phyloP scores from a whole-genome alignment of 2,888 invertebrate genomes.

The Cyrtodaria siliqua region DNA sequence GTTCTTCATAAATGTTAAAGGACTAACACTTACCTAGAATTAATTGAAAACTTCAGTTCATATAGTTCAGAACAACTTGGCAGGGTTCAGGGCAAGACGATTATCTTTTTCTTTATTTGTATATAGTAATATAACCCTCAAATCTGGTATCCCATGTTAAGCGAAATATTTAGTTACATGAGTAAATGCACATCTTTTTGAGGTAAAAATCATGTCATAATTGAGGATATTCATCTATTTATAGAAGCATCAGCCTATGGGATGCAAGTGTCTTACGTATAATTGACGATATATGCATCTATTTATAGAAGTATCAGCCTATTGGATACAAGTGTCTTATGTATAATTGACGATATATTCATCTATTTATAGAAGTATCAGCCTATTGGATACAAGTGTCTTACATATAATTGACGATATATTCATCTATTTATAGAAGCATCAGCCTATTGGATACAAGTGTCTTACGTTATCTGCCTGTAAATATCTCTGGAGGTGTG shows the following conservation, averaged over 20 bases:
- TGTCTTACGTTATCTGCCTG: constrained; percentile 97
- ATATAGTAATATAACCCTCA: no score
- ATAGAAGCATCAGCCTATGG: constrained; percentile 88
- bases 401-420: constrained; percentile 88
- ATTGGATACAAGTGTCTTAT: constrained; percentile 98
- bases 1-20: no score
- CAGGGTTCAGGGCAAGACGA: no score
- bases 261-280: constrained; percentile 95
- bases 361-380: constrained; percentile 82
- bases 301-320: constrained; percentile 83
- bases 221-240: constrained; percentile 18
- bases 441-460: constrained; percentile 93
- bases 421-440: constrained; percentile 77
- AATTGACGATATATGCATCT: constrained; percentile 3
- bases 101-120: no score
- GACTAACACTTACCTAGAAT: no score
- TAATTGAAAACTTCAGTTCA: no score
- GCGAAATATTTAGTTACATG: no score
- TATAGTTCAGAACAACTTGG: no score
- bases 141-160: no score
- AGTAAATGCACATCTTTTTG: no score
- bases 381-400: constrained; percentile 96
- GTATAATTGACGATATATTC: constrained; percentile 10
- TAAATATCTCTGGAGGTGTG: constrained; percentile 98
- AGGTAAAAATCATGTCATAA: no score